Evolutionary conservation across 2,888 invertebrate genomes (phyloP), one percentile per base, ranked within the genome.

Genomic region (Griposia aprilina): DNA sequence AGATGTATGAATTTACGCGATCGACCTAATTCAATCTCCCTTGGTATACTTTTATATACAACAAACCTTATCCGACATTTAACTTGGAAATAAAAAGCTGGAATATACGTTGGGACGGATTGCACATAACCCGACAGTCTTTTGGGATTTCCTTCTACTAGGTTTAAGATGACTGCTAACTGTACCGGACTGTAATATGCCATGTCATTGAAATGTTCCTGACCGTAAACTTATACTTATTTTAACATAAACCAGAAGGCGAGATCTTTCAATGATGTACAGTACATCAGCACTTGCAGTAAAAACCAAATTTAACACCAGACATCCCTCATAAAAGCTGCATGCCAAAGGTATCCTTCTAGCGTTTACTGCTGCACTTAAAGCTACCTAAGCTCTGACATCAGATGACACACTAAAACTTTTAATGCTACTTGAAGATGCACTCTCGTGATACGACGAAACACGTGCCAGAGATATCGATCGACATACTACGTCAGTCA

Each of bases 71-170:
- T 91, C 89, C 91, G 86, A 91, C 91, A 91, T 93, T 93, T 93
- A 93, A 92, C 92, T 91, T 89, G 90, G 91, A 92, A 94, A 93
- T 92, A 93, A 94, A 94, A 94, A 92, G 89, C 91, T 82, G 89
- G 84, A 89, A 90, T 91, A 90, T 92, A 92, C 90, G 90, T 86
- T 81, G 89, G 91, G 91, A 93, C 91, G 94, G 92, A 94, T 94
- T 94, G 94, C 93, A 93, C 87, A 92, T 92, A 93, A 92, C 93
- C 93, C 93, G 87, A 88, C 90, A 92, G 93, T 93, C 93, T 93
- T 93, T 93, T 90, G 93, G 93, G 94, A 94, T 94, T 94, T 93
- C 90, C 90, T 88, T 88, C 88, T 85, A 88, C 90, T 89, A 83
- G 89, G 91, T 91, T 92, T 91, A 90, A 90, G 82, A 82, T 76